phyloP scores from a whole-genome alignment of 2,797 vertebrate genomes.

The Microcaecilia unicolor region DNA sequence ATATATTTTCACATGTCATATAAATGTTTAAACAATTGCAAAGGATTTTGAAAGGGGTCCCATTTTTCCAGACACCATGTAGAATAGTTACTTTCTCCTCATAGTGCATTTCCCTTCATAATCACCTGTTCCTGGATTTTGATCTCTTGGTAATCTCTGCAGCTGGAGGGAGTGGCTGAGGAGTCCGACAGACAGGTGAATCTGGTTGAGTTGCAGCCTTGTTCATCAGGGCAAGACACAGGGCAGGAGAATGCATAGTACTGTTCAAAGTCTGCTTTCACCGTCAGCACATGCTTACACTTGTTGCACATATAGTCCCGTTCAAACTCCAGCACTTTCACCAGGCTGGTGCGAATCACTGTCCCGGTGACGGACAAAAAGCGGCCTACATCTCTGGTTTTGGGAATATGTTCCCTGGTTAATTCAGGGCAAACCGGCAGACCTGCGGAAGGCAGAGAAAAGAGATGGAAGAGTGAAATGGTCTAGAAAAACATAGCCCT shows the following conservation, averaged over 20 bases:
- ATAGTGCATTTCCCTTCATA: too few species aligned
- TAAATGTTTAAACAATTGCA: too few species aligned
- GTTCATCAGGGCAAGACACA: constrained; percentile 58
- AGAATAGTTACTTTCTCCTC: too few species aligned
- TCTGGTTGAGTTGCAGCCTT: constrained; percentile 71
- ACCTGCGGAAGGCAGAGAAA: constrained; percentile 52
- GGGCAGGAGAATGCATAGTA: constrained; percentile 69
- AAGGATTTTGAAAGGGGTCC: too few species aligned
- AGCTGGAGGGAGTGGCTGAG: constrained; percentile 58
- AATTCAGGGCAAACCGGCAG: constrained; percentile 89
- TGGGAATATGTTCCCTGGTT: constrained; percentile 86
- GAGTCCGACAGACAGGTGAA: constrained; percentile 76
- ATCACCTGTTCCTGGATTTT: constrained; percentile 93
- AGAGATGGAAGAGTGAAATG: background rate
- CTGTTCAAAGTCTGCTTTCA: constrained; percentile 80
- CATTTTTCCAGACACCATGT: too few species aligned
- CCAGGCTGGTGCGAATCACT: constrained; percentile 78
- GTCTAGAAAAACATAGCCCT: background rate
- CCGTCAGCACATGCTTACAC: constrained; percentile 72
- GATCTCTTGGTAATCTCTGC: constrained; percentile 92
- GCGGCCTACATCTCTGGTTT: constrained; percentile 80
- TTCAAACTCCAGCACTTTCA: constrained; percentile 86
- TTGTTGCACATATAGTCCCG: constrained; percentile 84
- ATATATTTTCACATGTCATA: too few species aligned
- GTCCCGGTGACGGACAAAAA: constrained; percentile 89